phyloP scores from a whole-genome alignment of 2,888 invertebrate species.

The Lamproptera curius region DNA sequence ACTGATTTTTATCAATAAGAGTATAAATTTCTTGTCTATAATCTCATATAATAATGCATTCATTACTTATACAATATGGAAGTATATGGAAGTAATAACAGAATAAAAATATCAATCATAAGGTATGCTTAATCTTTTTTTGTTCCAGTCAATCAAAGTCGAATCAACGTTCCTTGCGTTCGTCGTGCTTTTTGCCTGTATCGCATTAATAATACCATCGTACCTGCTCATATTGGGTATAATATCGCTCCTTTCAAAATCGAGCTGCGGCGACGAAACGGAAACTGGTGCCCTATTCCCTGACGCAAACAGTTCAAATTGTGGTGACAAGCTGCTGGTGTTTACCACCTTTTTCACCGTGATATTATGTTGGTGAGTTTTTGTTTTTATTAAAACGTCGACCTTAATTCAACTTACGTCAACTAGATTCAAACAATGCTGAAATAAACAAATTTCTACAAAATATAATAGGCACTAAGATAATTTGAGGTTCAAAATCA shows the following conservation, averaged over 20 bases:
- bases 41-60: too few relatives aligned
- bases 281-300: slow-evolving; percentile 66
- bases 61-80: too few relatives aligned
- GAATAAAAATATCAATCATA: too few relatives aligned
- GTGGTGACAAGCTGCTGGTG: slow-evolving; percentile 58
- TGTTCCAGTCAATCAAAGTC: slow-evolving; percentile 82
- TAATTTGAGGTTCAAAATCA: too few relatives aligned
- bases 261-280: slow-evolving; percentile 54
- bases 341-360: slow-evolving; percentile 58
- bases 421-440: not conserved
- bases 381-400: too few relatives aligned
- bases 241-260: slow-evolving; percentile 67
- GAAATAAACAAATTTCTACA: too few relatives aligned
- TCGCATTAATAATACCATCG: slow-evolving; percentile 81
- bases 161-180: slow-evolving; percentile 83
- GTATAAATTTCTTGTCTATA: too few relatives aligned
- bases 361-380: slow-evolving; percentile 67
- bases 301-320: slow-evolving; percentile 52
- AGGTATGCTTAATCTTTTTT: too few relatives aligned
- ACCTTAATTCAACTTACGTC: not conserved
- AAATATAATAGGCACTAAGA: too few relatives aligned
- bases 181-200: slow-evolving; percentile 79
- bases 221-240: slow-evolving; percentile 72
- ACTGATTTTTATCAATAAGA: too few relatives aligned
- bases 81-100: too few relatives aligned